A percentile compares a stretch with the other conserved stretches of the same genome.
phyloP scores from a whole-genome alignment of 2,113 vertebrate species.

The Pedetes capensis region DNA sequence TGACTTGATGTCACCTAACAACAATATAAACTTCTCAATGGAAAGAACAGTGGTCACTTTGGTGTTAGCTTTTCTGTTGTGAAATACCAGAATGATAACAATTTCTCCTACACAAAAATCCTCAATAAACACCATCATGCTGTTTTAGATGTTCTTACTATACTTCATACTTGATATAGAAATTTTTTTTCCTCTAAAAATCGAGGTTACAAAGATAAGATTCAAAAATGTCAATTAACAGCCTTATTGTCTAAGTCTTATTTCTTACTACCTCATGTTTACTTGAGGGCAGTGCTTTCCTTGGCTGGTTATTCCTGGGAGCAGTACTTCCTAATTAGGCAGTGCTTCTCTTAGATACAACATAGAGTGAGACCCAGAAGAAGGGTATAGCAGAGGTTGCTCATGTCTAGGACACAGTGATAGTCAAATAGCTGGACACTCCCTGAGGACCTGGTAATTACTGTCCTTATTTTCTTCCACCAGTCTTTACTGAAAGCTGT shows the following conservation, averaged over 20 bases:
- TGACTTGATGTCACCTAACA: no score
- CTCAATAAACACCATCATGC: neutral
- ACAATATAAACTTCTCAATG: neutral
- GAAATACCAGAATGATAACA: neutral
- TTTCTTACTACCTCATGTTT: neutral
- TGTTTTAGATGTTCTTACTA: neutral
- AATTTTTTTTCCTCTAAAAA: neutral
- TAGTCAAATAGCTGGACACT: fast-evolving
- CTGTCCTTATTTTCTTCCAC: neutral
- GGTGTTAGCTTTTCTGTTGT: neutral
- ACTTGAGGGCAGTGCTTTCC: neutral
- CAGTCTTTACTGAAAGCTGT: neutral
- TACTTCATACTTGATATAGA: neutral
- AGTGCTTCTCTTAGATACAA: neutral
- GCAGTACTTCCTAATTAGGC: neutral
- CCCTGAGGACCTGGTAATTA: neutral
- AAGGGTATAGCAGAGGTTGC: neutral
- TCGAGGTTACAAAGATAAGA: neutral
- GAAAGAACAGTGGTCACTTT: neutral
- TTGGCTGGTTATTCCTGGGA: neutral
- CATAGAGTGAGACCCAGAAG: neutral
- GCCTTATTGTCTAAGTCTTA: neutral
- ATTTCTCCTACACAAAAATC: neutral
- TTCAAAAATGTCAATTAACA: fast-evolving
- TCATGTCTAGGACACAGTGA: neutral